Evolutionary conservation across 2,888 invertebrate species (phyloP).

Genomic region (Hartigia nigra): DNA sequence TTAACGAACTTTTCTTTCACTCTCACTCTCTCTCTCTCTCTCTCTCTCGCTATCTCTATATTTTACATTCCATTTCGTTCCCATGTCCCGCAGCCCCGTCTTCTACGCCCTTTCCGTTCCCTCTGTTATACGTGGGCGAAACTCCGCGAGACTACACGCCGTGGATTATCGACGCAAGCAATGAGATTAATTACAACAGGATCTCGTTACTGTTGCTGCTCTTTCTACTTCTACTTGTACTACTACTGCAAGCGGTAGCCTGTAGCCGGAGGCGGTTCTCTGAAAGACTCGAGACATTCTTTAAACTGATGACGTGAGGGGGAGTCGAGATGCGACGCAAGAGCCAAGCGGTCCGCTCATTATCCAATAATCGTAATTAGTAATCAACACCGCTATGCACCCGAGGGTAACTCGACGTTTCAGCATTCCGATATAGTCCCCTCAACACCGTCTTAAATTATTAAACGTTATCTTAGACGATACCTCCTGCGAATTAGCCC

Average conservation of each 20-base stretch:
- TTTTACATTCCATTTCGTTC: neutral
- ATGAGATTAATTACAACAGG: constrained; percentile 40
- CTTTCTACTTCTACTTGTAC: neutral
- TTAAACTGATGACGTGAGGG: constrained; percentile 16
- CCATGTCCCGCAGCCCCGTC: neutral
- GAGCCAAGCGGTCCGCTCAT: constrained; percentile 32
- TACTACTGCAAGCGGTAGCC: constrained; percentile 25
- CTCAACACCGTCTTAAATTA: constrained; percentile 15
- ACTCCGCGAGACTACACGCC: neutral
- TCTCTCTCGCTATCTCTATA: neutral
- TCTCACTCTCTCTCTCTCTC: neutral
- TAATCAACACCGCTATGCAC: constrained; percentile 50
- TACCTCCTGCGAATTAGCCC: neutral
- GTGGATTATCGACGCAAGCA: constrained; percentile 47
- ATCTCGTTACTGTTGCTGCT: neutral
- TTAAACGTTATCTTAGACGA: neutral
- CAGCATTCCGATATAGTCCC: constrained; percentile 13
- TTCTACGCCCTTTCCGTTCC: neutral
- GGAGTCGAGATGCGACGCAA: neutral
- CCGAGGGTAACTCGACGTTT: constrained; percentile 30
- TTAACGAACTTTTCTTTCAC: constrained; percentile 53
- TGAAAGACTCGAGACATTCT: constrained; percentile 14
- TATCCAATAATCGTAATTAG: constrained; percentile 55
- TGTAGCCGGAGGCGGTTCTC: constrained; percentile 32
- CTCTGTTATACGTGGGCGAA: neutral